phyloP scores from a whole-genome alignment of 2,888 invertebrate genomes.

The Agrochola lota region DNA sequence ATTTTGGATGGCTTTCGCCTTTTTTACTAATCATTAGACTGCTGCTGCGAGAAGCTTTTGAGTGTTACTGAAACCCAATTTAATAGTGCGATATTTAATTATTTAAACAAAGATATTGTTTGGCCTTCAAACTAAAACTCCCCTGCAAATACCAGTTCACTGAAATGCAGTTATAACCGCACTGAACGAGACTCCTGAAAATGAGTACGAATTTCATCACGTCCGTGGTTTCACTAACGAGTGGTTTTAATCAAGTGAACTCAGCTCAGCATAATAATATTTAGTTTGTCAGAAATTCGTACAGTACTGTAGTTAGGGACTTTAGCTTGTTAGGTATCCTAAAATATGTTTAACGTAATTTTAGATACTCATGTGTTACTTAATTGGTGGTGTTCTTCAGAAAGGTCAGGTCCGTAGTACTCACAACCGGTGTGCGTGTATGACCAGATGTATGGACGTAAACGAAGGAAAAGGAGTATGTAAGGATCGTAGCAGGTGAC shows the following conservation, averaged over 20 bases:
- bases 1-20: neutral
- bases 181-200: constrained; percentile 2
- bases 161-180: constrained; percentile 15
- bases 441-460: too few species aligned
- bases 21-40: neutral
- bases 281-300: constrained; percentile 15
- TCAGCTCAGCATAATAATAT: constrained; percentile 22
- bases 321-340: neutral
- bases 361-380: neutral
- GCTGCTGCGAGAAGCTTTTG: neutral
- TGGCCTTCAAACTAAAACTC: neutral
- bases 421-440: too few species aligned
- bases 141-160: neutral
- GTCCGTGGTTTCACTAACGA: constrained; percentile 34
- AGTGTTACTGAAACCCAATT: neutral
- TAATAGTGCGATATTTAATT: too few species aligned
- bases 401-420: too few species aligned
- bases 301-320: neutral
- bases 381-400: neutral
- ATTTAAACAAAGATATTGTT: neutral
- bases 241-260: constrained; percentile 44
- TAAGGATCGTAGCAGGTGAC: too few species aligned
- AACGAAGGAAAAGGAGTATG: too few species aligned
- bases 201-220: constrained; percentile 37
- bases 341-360: neutral